phyloP scores from a whole-genome alignment of 2,888 invertebrate species.

The Gortyna flavago region DNA sequence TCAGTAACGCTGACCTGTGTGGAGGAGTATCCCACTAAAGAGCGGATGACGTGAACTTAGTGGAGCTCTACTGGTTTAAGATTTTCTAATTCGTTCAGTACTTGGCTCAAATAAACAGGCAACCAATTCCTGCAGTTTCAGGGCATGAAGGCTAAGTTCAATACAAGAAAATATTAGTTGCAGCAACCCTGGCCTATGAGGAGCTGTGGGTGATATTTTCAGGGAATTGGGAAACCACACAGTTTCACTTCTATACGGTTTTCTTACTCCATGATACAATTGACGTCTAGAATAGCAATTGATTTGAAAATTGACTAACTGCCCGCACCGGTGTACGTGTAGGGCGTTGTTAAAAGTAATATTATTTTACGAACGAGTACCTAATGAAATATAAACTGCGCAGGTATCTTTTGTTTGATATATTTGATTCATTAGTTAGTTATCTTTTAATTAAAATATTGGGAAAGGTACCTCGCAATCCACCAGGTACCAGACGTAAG shows the following conservation, averaged over 20 bases:
- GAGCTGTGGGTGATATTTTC: background rate
- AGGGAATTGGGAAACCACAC: background rate
- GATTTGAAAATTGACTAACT: conserved; percentile 53
- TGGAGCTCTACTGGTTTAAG: too few relatives aligned
- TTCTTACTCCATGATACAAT: conserved; percentile 4
- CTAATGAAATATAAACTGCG: background rate
- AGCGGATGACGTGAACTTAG: too few relatives aligned
- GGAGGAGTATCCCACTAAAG: background rate
- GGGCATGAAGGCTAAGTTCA: background rate
- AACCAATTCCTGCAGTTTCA: background rate
- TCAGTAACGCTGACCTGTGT: background rate
- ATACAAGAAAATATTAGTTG: too few relatives aligned
- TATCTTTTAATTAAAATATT: background rate
- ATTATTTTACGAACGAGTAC: conserved; percentile 7
- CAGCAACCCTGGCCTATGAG: background rate
- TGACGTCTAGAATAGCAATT: conserved; percentile 52
- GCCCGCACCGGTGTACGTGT: conserved; percentile 14
- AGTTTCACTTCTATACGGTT: background rate
- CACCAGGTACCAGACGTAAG: too few relatives aligned
- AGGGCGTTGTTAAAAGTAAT: background rate
- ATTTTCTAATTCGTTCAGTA: background rate
- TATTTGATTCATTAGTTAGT: background rate
- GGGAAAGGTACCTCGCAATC: background rate
- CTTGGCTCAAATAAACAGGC: background rate
- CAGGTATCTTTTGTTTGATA: background rate